Evolutionary conservation across 2,888 invertebrate species (phyloP), one percentile per base, ranked within the genome.

Genomic region (Clistopyga incitator): DNA sequence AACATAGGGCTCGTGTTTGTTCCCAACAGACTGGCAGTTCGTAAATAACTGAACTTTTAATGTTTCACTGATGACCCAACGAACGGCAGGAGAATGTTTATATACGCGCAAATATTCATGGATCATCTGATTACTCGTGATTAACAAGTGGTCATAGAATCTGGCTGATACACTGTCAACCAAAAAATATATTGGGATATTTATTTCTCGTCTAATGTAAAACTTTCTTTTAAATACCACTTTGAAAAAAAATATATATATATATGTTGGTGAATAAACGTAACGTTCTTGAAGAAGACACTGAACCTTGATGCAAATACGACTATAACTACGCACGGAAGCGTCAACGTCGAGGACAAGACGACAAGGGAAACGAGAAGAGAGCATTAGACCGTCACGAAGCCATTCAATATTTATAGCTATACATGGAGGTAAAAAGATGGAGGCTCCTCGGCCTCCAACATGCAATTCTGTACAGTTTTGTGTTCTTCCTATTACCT

Each of bases 351-450:
- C 23, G 20, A 47, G 2, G 59, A 68, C 59, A 25, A 34, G 59
- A 59, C 4, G 13, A 59, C 6, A 23, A 23, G 59, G n/a, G 13
- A 50, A 59, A 61, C 47, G 50, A 47, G 47, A 29, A 47, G 50
- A 59, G 45, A 77, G 52, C 50, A 61, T 50, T 20, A 45, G 65
- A 42, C 34, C 76, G 61, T 59, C 61, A 61, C 68, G 70, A 78
- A 70, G 78, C 78, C 78, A 61, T 78, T 78, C 70, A 78, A 78
- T 70, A 70, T 78, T 78, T 59, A 70, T 78, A 59, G 34, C 29
- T 50, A 50, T 25, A 50, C 68, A 50, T 68, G 15, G 15, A 52
- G 25, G 50, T 70, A 61, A n/a, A n/a, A n/a, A 34, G 18, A 45
- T 23, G 45, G 65, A 18, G 65, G 42, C 45, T 15, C 38, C 20